Percentiles rank a stretch among this genome's conserved stretches.
phyloP scores from a whole-genome alignment of 2,888 invertebrate species.

The Noctua pronuba region DNA sequence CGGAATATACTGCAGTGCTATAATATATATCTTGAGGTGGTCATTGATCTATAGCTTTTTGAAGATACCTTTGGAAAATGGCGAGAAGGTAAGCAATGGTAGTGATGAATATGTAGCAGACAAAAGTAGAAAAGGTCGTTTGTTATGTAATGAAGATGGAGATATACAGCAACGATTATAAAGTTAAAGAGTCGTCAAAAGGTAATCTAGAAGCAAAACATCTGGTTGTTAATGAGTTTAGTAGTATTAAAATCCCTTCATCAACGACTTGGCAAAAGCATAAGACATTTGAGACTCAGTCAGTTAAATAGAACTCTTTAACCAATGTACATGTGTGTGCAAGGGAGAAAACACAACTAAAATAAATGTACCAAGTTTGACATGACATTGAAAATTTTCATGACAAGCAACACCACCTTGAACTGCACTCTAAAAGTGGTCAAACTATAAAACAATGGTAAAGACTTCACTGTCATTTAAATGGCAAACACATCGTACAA shows the following conservation, averaged over 20 bases:
- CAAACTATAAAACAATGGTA: not conserved
- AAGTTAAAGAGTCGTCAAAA: not conserved
- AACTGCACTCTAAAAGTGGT: no score
- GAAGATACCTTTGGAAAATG: not conserved
- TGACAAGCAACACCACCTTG: no score
- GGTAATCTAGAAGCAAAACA: not conserved
- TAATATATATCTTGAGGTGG: conserved; percentile 34
- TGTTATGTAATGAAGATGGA: not conserved
- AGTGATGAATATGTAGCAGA: not conserved
- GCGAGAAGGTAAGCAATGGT: not conserved
- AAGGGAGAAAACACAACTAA: no score
- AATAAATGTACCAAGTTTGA: no score
- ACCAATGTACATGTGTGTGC: no score
- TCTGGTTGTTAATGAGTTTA: not conserved
- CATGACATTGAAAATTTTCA: no score
- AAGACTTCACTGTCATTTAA: not conserved
- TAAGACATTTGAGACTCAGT: no score
- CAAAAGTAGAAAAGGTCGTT: not conserved
- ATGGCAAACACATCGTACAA: conserved; percentile 13
- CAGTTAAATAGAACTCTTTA: not conserved
- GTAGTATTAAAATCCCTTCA: not conserved
- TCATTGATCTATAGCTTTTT: conserved; percentile 33
- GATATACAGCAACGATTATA: not conserved
- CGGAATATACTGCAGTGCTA: conserved; percentile 39
- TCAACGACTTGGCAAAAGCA: not conserved